Evolutionary conservation across 2,113 vertebrate species (phyloP).

Genomic region (Alouatta palliata): DNA sequence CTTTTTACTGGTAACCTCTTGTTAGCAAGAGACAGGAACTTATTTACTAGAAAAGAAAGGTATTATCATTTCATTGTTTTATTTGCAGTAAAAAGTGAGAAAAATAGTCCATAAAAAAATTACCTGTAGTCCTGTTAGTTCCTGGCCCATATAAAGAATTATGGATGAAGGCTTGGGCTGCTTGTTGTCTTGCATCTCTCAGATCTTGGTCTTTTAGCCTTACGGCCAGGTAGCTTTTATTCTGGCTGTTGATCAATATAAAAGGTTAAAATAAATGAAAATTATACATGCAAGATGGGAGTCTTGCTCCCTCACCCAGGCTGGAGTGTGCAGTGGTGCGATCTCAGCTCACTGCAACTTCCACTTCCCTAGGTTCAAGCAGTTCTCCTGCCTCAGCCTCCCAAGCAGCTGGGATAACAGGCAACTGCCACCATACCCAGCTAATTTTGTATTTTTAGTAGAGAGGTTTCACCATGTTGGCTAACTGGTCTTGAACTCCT

Average conservation of each 20-base stretch:
- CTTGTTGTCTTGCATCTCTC: slow-evolving; percentile 82
- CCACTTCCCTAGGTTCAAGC: no score
- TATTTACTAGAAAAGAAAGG: slow-evolving; percentile 83
- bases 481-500: no score
- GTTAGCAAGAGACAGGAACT: slow-evolving; percentile 91
- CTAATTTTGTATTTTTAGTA: no score
- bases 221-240: slow-evolving; percentile 85
- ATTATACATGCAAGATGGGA: no score
- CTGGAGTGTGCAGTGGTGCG: no score
- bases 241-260: slow-evolving; percentile 81
- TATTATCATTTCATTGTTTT: neutral
- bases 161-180: slow-evolving; percentile 87
- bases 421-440: no score
- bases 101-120: neutral
- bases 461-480: no score
- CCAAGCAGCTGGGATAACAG: no score
- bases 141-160: slow-evolving; percentile 88
- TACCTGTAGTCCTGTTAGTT: slow-evolving; percentile 88
- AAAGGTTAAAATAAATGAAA: neutral
- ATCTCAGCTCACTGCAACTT: no score
- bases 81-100: neutral
- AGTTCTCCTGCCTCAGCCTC: no score
- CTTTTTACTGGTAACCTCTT: slow-evolving; percentile 88
- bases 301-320: no score
- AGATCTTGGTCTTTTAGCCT: slow-evolving; percentile 79